Evolutionary conservation across 2,797 vertebrate genomes (phyloP).

Genomic region (Champsocephalus esox): DNA sequence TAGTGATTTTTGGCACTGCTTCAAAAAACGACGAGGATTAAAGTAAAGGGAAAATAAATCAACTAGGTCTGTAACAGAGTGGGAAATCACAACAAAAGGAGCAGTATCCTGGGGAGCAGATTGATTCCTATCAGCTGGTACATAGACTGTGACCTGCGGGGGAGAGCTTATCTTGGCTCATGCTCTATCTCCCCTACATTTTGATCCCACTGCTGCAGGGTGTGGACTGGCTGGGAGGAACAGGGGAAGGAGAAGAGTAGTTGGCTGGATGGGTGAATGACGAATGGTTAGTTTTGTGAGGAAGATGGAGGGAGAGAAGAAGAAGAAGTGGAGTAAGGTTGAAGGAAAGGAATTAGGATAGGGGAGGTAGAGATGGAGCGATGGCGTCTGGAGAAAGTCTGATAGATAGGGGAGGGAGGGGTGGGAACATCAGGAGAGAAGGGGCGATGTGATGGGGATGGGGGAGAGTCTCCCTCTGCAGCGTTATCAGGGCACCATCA

Average conservation of each 20-base stretch:
- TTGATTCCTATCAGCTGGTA: constrained; percentile 82
- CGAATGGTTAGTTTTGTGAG: constrained; percentile 29
- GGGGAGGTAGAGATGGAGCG: constrained; percentile 19
- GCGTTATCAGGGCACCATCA: constrained; percentile 77
- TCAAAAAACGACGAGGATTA: constrained; percentile 55
- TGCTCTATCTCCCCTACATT: constrained; percentile 73
- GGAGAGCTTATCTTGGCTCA: constrained; percentile 79
- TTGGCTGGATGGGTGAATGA: constrained; percentile 42
- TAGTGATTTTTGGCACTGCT: constrained; percentile 61
- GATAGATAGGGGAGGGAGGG: constrained; percentile 56
- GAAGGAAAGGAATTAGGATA: constrained; percentile 24
- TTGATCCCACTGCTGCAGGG: constrained; percentile 75
- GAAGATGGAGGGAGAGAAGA: constrained; percentile 21
- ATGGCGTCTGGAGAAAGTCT: constrained; percentile 39
- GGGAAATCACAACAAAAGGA: constrained; percentile 72
- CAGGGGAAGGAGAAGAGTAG: constrained; percentile 39
- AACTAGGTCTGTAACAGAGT: constrained; percentile 59
- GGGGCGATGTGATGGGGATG: constrained; percentile 25
- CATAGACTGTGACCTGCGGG: constrained; percentile 80
- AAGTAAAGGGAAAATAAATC: constrained; percentile 62
- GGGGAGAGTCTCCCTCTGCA: constrained; percentile 54
- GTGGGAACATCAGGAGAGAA: constrained; percentile 51
- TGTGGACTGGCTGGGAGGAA: constrained; percentile 51
- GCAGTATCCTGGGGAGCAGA: constrained; percentile 71
- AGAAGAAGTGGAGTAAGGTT: constrained; percentile 11